phyloP scores from a whole-genome alignment of 2,113 vertebrate genomes.

The Lophotis ruficrista region DNA sequence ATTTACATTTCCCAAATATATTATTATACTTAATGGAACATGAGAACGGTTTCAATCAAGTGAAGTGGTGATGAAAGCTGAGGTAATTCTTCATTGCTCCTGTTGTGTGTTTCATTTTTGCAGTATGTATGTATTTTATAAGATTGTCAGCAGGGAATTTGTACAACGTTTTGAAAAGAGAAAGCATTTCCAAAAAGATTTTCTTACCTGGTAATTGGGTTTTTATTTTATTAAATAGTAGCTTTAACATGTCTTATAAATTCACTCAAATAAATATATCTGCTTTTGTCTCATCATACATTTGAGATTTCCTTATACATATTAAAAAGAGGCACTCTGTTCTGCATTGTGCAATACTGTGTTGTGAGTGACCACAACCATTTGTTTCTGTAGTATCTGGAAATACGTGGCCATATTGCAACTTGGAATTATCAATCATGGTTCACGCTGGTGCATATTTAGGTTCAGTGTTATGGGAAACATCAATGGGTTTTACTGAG shows the following conservation, averaged over 20 bases:
- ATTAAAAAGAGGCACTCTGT: not conserved
- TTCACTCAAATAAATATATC: constrained; percentile 18
- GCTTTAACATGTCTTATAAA: not conserved
- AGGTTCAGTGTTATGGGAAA: not conserved
- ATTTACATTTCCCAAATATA: constrained; percentile 47
- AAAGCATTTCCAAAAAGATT: not conserved
- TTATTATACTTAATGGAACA: constrained; percentile 53
- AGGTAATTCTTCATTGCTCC: constrained; percentile 48
- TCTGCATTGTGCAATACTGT: not conserved
- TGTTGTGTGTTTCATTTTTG: constrained; percentile 41
- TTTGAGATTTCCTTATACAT: not conserved
- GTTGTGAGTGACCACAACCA: not conserved
- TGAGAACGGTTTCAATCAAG: constrained; percentile 60
- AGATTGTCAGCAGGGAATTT: not conserved
- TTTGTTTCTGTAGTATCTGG: not conserved
- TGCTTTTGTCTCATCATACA: constrained; percentile 2
- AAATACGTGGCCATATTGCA: not conserved
- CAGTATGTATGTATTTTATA: constrained; percentile 17
- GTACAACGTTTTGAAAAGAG: constrained; percentile 2
- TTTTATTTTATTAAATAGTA: constrained; percentile 8
- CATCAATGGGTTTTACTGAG: not conserved
- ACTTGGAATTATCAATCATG: not conserved
- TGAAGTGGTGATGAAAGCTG: constrained; percentile 69
- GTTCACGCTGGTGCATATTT: not conserved
- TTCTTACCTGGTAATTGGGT: not conserved